Conservation (phyloP, 1,140 invertebrate species). For the Caenorhabditis brenneri region DNA sequence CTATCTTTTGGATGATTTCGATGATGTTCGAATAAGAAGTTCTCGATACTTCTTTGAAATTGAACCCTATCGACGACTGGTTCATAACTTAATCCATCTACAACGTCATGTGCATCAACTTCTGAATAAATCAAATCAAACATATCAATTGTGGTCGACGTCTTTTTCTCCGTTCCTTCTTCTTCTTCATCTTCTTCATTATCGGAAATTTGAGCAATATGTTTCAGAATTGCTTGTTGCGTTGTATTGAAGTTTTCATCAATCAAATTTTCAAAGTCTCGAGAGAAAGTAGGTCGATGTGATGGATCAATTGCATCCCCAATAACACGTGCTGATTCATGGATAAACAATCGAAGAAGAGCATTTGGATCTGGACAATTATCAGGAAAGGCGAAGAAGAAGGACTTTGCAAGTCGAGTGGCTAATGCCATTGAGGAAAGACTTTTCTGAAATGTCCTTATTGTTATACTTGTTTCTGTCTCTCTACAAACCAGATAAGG, state of each 20-base stretch:
- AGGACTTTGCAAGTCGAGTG: conserved; percentile 38
- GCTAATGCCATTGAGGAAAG: conserved; percentile 13
- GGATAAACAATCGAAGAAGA: conserved; percentile 42
- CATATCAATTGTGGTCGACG: conserved; percentile 1
- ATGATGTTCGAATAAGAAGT: conserved; percentile 46
- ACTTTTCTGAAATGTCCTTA: neutral
- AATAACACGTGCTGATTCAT: conserved; percentile 45
- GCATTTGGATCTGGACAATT: conserved; percentile 47
- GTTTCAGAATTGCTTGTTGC: neutral
- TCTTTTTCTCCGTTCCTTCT: neutral
- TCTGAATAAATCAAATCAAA: conserved; percentile 35
- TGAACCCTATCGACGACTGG: conserved; percentile 37
- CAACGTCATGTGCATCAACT: conserved; percentile 29
- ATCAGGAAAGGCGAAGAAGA: conserved; percentile 53
- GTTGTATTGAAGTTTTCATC: conserved; percentile 28
- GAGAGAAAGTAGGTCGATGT: neutral
- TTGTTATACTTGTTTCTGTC: neutral
- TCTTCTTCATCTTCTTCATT: conserved; percentile 14
- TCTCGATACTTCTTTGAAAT: conserved; percentile 38
- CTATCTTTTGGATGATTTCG: conserved; percentile 45
- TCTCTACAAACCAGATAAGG: conserved; percentile 36
- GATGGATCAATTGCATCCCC: conserved; percentile 46
- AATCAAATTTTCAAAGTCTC: neutral
- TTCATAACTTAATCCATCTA: conserved; percentile 40
- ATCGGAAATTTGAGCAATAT: neutral